Base-by-base conservation (phyloP, 37 sponge, comb jelly and placozoan species). In the Chondrilla cf. caribensis region DNA sequence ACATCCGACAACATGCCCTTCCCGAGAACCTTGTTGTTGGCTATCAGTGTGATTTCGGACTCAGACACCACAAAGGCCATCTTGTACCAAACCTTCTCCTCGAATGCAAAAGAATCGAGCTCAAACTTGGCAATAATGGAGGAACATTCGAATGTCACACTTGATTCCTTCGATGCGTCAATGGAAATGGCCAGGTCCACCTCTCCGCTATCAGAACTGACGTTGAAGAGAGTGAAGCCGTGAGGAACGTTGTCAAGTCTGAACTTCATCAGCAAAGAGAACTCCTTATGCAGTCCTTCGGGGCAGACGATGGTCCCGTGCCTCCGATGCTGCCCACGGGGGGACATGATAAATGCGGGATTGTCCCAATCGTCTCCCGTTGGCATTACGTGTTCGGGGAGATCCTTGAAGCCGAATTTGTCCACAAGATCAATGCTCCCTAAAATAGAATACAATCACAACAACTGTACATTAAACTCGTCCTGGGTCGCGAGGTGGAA, bases 31-130 rank as follows among this genome's bases (percentile, higher is more conserved):
- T 73, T 8, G 40, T 37, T 37, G 41, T 73, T 37, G 36, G 24
- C 8, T 40, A 43, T 73, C 24, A 73, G 43, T 22, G 21, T n/a
- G 6, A 73, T 73, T 2, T 2, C 24, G 41, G 41, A 43, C 2
- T 17, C 40, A 24, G 76, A 25, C n/a, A 73, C 40, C 25, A 38
- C 9, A 22, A 73, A 43, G n/a, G 38, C 76, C 43, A 73, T 4
- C 24, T 73, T 73, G 25, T 73, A 37, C 76, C 76, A 73, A 2
- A 26, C 68, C 31, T 67, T 67, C 76, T 73, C 76, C 25, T 22
- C 41, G 22, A 73, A 25, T 1, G 29, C 41, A 7, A 24, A 43
- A 0, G 2, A 25, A 25, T 39, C 44, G n/a, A 73, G 44, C 36
- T 39, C 76, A 73, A 73, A 73, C n/a, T 73, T 42, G 44, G 76